A percentile compares a stretch with the other conserved stretches of the same genome.
These are phyloP conservation scores for Xanthorhoe spadicearia DNA, from an alignment of 2,888 invertebrate species.

Conservation along the genomic window DNA sequence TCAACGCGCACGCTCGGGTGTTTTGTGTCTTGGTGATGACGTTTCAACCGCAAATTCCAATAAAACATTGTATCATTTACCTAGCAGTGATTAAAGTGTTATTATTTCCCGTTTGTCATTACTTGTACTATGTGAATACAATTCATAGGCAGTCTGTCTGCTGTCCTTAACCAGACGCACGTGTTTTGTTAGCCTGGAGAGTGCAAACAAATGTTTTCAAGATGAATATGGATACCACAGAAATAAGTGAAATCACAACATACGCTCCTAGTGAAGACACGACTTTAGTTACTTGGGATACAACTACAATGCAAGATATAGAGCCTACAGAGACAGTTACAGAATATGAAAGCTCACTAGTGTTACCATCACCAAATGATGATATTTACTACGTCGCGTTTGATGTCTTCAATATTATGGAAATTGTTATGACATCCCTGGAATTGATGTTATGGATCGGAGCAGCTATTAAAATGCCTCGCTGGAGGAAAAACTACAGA, in stretches of 20 bases:
- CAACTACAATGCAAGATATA: constrained; percentile 19
- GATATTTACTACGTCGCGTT: constrained; percentile 46
- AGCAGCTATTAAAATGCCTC: constrained; percentile 67
- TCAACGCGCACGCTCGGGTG: constrained; percentile 46
- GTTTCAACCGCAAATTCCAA: constrained; percentile 69
- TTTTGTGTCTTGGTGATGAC: constrained; percentile 60
- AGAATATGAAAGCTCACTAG: constrained; percentile 16
- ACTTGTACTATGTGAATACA: constrained; percentile 39
- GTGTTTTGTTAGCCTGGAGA: constrained; percentile 30
- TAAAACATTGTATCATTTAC: constrained; percentile 59
- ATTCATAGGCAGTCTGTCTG: constrained; percentile 52
- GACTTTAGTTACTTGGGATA: constrained; percentile 13
- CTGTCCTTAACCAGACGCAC: constrained; percentile 39
- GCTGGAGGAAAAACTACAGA: constrained; percentile 76
- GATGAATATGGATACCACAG: constrained; percentile 56
- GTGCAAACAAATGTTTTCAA: constrained; percentile 49
- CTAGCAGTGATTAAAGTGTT: constrained; percentile 61
- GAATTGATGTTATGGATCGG: constrained; percentile 65
- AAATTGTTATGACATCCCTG: constrained; percentile 72
- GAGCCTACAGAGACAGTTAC: constrained; percentile 27
- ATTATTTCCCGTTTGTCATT: constrained; percentile 67
- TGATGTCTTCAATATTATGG: constrained; percentile 64
- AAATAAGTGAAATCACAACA: constrained; percentile 39
- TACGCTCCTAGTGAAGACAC: constrained; percentile 8
- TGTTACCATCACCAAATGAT: neutral